phyloP scores from a whole-genome alignment of 2,888 invertebrate species.

The Tuberolachnus salignus region DNA sequence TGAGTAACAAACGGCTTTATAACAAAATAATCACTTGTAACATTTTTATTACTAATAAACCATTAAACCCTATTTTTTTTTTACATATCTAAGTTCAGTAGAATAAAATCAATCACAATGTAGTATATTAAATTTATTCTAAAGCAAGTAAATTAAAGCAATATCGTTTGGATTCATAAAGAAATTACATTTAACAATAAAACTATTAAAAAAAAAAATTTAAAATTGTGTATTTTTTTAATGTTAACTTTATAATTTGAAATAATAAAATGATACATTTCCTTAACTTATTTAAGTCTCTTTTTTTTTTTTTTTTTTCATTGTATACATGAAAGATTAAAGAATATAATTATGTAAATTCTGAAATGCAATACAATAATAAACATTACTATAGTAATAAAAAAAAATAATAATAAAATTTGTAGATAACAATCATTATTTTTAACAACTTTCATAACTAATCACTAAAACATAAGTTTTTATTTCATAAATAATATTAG shows the following conservation, averaged over 20 bases:
- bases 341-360: neutral
- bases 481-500: neutral
- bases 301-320: constrained; percentile 12
- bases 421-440: neutral
- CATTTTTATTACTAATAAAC: too few species aligned
- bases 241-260: neutral
- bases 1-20: neutral
- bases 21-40: neutral
- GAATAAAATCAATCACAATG: neutral
- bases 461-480: neutral
- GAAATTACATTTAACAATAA: constrained; percentile 10
- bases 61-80: neutral
- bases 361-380: constrained; percentile 2
- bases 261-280: neutral
- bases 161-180: neutral
- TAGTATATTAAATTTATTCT: constrained; percentile 22
- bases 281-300: constrained; percentile 37
- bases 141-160: constrained; percentile 18
- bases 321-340: constrained; percentile 16
- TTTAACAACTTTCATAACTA: neutral
- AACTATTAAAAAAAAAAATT: too few species aligned
- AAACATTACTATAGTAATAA: neutral
- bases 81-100: neutral
- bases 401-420: neutral
- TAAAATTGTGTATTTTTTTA: neutral